A percentile compares a stretch with the other conserved stretches of the same genome.
Conservation (phyloP, 2,888 invertebrate species). For the Sinhomidia bicolor region DNA sequence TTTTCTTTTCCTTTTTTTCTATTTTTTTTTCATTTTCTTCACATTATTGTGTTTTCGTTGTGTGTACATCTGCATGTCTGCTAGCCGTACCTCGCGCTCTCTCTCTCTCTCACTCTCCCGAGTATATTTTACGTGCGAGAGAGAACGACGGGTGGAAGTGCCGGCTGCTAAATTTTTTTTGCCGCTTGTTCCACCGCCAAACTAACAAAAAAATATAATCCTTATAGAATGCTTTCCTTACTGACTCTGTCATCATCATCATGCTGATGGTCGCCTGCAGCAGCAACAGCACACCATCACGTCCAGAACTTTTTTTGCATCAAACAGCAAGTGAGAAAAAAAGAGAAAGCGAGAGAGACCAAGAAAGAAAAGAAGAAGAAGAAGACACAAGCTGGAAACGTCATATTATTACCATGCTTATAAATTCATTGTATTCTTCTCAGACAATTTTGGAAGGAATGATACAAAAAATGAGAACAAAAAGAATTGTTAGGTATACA, state of each 20-base stretch:
- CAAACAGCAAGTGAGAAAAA: background rate
- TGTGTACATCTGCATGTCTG: background rate
- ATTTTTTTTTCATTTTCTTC: background rate
- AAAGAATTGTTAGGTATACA: no score
- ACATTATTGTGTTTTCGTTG: background rate
- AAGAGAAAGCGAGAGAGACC: no score
- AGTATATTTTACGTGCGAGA: background rate
- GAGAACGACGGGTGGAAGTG: background rate
- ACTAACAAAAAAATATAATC: background rate
- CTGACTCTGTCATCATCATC: background rate
- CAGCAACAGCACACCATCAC: background rate
- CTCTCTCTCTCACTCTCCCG: background rate
- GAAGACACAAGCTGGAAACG: no score
- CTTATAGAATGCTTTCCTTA: background rate
- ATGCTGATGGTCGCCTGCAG: no score
- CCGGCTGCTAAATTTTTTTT: constrained; percentile 3
- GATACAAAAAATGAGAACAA: no score
- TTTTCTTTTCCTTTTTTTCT: background rate
- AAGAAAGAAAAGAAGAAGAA: no score
- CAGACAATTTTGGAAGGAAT: no score
- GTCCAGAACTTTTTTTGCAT: no score
- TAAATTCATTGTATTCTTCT: no score
- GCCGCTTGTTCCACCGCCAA: background rate
- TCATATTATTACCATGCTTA: no score
- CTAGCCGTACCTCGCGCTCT: background rate